Conservation (phyloP, 2,888 invertebrate species). For the Cerastis leucographa region DNA sequence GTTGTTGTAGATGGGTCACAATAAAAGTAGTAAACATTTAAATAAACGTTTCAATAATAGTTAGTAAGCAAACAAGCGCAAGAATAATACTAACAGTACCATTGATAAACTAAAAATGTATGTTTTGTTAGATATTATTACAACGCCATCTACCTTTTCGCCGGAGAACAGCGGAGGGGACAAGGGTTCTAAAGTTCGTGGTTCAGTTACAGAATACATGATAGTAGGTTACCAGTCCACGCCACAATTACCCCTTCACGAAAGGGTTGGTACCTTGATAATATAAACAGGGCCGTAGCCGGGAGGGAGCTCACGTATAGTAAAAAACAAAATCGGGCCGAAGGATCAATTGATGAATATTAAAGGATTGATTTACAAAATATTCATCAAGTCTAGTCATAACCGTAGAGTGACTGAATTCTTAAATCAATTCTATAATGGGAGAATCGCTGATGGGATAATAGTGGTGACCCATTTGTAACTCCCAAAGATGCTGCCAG, state of each 20-base stretch:
- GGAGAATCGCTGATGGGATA: not conserved
- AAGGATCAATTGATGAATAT: not conserved
- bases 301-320: too few relatives aligned
- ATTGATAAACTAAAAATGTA: too few relatives aligned
- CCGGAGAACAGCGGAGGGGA: not conserved
- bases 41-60: too few relatives aligned
- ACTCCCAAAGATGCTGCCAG: not conserved
- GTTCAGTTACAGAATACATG: not conserved
- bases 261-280: not conserved
- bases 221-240: too few relatives aligned
- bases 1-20: too few relatives aligned
- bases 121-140: not conserved
- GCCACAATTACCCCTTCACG: too few relatives aligned
- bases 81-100: too few relatives aligned
- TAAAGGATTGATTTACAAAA: not conserved
- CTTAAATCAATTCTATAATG: not conserved
- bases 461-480: not conserved
- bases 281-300: not conserved
- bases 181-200: not conserved
- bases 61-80: too few relatives aligned
- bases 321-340: not conserved
- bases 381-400: not conserved
- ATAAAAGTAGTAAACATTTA: too few relatives aligned
- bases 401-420: not conserved
- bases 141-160: not conserved